phyloP scores from a whole-genome alignment of 1,140 invertebrate species.

The Araneus ventricosus region DNA sequence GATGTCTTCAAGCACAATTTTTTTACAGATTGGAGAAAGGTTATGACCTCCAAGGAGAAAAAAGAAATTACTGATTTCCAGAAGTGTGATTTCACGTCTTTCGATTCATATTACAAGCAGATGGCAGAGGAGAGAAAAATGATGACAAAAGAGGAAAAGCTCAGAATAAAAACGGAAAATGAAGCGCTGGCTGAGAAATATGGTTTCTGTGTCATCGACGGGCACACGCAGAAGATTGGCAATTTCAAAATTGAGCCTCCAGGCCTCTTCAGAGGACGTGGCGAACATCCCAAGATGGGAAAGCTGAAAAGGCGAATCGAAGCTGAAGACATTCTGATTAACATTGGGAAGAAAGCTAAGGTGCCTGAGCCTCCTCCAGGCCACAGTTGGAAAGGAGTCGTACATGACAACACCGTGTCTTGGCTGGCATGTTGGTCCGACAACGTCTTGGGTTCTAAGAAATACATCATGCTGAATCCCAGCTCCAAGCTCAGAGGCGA shows the following conservation, averaged over 20 bases:
- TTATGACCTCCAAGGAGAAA: constrained; percentile 91
- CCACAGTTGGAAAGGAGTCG: constrained; percentile 97
- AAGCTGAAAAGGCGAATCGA: constrained; percentile 94
- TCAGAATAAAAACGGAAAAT: no score
- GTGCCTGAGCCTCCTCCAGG: constrained; percentile 92
- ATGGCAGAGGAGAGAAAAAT: constrained; percentile 89
- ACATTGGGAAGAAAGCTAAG: constrained; percentile 95
- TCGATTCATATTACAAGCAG: constrained; percentile 90
- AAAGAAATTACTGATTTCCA: constrained; percentile 90
- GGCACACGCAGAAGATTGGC: constrained; percentile 99
- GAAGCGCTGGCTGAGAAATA: constrained; percentile 94
- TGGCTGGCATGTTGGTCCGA: constrained; percentile 99
- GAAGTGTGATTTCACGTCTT: constrained; percentile 97
- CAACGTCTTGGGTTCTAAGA: constrained; percentile 96
- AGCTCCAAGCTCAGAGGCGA: constrained; percentile 98
- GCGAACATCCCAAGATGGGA: constrained; percentile 99
- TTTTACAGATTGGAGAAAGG: constrained; percentile 87
- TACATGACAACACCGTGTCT: constrained; percentile 96
- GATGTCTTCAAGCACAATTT: constrained; percentile 98
- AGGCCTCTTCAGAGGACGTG: constrained; percentile 95
- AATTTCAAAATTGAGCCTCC: constrained; percentile 99
- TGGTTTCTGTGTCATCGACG: constrained; percentile 97
- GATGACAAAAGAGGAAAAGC: constrained; percentile 93
- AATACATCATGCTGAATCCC: constrained; percentile 99
- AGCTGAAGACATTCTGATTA: constrained; percentile 98